Percentiles rank a stretch among this genome's conserved stretches.
phyloP scores from a whole-genome alignment of 2,113 vertebrate species.

The Varanus salvator region DNA sequence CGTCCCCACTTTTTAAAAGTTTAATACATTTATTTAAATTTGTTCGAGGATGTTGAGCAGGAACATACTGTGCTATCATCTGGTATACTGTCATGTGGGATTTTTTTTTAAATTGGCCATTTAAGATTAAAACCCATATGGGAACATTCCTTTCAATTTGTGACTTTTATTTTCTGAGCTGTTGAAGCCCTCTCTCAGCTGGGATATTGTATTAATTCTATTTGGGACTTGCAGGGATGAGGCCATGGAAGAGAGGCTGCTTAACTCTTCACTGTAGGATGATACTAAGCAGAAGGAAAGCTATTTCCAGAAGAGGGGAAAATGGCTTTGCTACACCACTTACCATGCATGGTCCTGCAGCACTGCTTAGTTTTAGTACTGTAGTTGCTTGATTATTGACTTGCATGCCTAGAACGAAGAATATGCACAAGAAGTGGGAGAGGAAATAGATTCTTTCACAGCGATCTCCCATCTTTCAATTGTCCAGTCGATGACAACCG shows the following conservation, averaged over 20 bases:
- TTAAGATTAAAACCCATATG: constrained; percentile 63
- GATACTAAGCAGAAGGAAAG: constrained; percentile 63
- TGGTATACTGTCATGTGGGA: constrained; percentile 43
- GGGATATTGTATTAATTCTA: constrained; percentile 66
- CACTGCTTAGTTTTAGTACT: constrained; percentile 64
- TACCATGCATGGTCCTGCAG: constrained; percentile 66
- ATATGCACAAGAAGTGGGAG: constrained; percentile 59
- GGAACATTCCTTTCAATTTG: not conserved
- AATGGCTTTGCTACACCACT: constrained; percentile 62
- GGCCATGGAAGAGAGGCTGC: constrained; percentile 54
- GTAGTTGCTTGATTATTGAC: constrained; percentile 67
- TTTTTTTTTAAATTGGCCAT: constrained; percentile 44
- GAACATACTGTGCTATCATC: constrained; percentile 65
- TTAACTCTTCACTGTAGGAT: constrained; percentile 61
- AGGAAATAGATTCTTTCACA: constrained; percentile 56
- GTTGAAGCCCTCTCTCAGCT: constrained; percentile 57
- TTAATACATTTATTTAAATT: constrained; percentile 55
- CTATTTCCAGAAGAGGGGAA: constrained; percentile 62
- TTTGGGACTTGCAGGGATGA: constrained; percentile 60
- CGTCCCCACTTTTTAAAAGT: constrained; percentile 4
- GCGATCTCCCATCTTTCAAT: constrained; percentile 58
- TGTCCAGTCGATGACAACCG: constrained; percentile 59
- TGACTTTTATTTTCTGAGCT: constrained; percentile 52
- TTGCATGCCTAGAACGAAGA: constrained; percentile 59
- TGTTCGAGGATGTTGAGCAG: constrained; percentile 49